A percentile compares a stretch with the other conserved stretches of the same genome.
phyloP scores from a whole-genome alignment of 2,888 invertebrate species.

The Piscicola geometra region DNA sequence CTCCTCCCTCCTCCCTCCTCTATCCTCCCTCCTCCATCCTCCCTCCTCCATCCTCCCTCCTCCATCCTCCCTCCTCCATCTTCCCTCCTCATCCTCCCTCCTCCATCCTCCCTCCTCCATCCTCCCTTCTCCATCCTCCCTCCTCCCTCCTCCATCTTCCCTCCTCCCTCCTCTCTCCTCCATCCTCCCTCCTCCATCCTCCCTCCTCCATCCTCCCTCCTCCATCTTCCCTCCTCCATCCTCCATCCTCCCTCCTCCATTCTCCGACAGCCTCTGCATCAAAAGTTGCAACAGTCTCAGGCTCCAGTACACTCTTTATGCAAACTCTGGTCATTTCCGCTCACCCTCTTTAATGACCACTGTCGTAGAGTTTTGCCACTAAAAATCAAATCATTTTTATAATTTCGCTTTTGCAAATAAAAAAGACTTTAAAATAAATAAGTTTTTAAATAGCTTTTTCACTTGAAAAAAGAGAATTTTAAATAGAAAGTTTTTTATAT shows the following conservation, averaged over 20 bases:
- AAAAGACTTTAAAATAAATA: too few species aligned
- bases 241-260: background rate
- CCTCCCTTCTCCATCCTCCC: background rate
- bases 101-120: background rate
- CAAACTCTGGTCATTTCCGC: too few species aligned
- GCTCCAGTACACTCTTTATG: too few species aligned
- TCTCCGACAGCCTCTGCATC: too few species aligned
- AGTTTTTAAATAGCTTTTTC: too few species aligned
- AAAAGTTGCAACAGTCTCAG: too few species aligned
- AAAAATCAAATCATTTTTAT: too few species aligned
- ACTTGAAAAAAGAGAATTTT: too few species aligned
- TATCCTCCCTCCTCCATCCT: background rate
- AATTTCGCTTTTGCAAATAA: too few species aligned
- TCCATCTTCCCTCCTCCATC: background rate
- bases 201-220: constrained; percentile 4
- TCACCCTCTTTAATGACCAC: too few species aligned
- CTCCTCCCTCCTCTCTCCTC: constrained; percentile 9
- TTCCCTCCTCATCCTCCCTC: background rate
- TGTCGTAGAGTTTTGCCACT: too few species aligned
- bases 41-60: background rate
- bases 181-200: background rate
- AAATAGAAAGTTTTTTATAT: too few species aligned
- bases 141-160: background rate
- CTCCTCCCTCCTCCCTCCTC: background rate
- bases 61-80: background rate